Evolutionary conservation across 2,113 vertebrate species (phyloP).

Genomic region (Syngnathus scovelli): DNA sequence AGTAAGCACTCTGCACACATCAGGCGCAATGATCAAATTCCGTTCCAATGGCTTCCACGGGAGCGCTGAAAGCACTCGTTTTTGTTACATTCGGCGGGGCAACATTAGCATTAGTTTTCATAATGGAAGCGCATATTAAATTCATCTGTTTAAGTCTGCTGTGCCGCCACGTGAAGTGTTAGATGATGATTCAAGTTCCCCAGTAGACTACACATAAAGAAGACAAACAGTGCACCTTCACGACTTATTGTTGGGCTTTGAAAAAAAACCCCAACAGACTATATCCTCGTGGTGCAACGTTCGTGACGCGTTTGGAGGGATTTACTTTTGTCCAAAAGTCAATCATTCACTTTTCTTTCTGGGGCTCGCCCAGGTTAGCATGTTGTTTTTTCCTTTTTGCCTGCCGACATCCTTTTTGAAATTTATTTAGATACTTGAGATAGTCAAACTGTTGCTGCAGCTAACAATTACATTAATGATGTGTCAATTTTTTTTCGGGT

Average conservation of each 20-base stretch:
- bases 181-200: slow-evolving; percentile 1
- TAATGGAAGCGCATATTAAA: not conserved
- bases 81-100: not conserved
- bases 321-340: slow-evolving; percentile 21
- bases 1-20: slow-evolving; percentile 12
- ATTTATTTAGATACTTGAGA: not conserved
- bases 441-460: not conserved
- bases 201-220: not conserved
- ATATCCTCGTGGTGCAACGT: slow-evolving; percentile 40
- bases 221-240: not conserved
- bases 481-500: too few relatives aligned
- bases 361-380: slow-evolving; percentile 7
- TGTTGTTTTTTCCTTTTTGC: not conserved
- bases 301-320: slow-evolving; percentile 9
- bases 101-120: slow-evolving; percentile 1
- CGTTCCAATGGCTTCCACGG: slow-evolving; percentile 28
- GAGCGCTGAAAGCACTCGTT: slow-evolving; percentile 13
- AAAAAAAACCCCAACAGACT: slow-evolving; percentile 5
- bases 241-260: not conserved
- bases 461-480: not conserved
- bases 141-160: slow-evolving; percentile 1
- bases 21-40: slow-evolving; percentile 23
- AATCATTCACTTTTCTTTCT: slow-evolving; percentile 25
- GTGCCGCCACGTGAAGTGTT: not conserved
- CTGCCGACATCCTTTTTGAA: not conserved